Evolutionary conservation across 1,140 invertebrate species (phyloP).

Genomic region (Leptestheria dahalacensis): DNA sequence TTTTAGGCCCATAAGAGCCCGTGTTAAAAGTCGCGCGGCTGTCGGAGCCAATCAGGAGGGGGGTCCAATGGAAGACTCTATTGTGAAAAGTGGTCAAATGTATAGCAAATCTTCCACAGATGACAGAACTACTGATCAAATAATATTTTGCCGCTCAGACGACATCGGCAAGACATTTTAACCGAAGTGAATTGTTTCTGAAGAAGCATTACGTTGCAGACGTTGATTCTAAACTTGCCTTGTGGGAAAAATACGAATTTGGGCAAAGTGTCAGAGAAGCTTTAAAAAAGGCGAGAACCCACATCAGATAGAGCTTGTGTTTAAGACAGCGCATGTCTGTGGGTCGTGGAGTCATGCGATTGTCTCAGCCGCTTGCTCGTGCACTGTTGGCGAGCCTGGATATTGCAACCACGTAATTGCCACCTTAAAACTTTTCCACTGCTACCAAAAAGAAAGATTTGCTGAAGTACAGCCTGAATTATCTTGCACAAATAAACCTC

Average conservation of each 20-base stretch:
- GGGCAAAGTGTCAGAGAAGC: background rate
- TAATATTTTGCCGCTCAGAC: background rate
- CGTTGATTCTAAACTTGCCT: background rate
- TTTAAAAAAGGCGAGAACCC: conserved; percentile 1
- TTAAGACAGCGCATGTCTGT: background rate
- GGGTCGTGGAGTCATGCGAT: background rate
- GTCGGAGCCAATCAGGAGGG: too few relatives aligned
- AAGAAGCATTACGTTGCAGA: background rate
- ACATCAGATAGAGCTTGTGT: background rate
- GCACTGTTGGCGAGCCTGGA: conserved; percentile 2
- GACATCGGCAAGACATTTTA: background rate
- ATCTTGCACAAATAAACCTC: background rate
- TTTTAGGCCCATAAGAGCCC: too few relatives aligned
- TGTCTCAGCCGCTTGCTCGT: background rate
- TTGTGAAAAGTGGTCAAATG: too few relatives aligned
- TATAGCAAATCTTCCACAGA: background rate
- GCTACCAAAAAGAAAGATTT: conserved; percentile 6
- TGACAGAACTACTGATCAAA: background rate
- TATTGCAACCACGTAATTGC: conserved; percentile 3
- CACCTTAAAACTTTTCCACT: background rate
- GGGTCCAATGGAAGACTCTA: too few relatives aligned
- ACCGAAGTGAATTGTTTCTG: conserved; percentile 8
- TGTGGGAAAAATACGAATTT: background rate
- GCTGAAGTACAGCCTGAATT: conserved; percentile 4
- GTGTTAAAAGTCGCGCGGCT: too few relatives aligned